Base-by-base conservation (phyloP, 2,888 invertebrate genomes). In the Octodonta nipae region DNA sequence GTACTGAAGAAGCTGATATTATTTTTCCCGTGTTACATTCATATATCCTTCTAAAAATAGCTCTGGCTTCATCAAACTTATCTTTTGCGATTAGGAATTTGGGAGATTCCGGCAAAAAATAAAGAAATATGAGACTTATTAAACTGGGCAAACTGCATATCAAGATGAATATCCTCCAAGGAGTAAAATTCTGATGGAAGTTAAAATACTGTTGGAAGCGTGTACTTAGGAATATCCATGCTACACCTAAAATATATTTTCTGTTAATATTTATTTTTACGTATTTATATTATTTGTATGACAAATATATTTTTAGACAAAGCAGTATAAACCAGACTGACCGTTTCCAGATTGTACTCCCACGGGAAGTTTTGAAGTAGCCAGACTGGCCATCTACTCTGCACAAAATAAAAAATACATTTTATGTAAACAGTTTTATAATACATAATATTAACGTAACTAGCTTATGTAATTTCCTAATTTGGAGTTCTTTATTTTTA, bases 161-260 rank as follows among this genome's bases (percentile, higher is more conserved):
- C 0, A 71, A 66, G 14, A 77, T 67, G 49, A 76, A 77, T 10
- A 74, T 64, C 3, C 75, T 56, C 77, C 77, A 77, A 0, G 75
- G 71, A 2, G 65, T 70, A 51, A 71, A 72, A 52, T 53, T 36
- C 5, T 39, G 41, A 13, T 42, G 36, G 28, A 40, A 32, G 10
- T 30, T 30, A 26, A 70, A 67, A 15, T 44, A 46, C 10, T 36
- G 33, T 8, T 46, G 35, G 8, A 48, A 30, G 4, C 46, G 43
- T 33, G 46, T 44, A 29, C 46, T 50, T 8, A 68, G 59, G 2
- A 68, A 49, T 3, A 52, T 38, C 67, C 67, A 68, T 0, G 67
- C 67, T 26, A 67, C 39, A 30, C 67, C 71, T 62, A 45, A 27
- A 22, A n/a, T n/a, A n/a, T n/a, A n/a, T n/a, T n/a, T 22, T 22